Percentiles rank a stretch among this genome's conserved stretches.
Evolutionary conservation across 2,113 vertebrate species (phyloP).

Genomic region (Phrynosoma blainvillii): DNA sequence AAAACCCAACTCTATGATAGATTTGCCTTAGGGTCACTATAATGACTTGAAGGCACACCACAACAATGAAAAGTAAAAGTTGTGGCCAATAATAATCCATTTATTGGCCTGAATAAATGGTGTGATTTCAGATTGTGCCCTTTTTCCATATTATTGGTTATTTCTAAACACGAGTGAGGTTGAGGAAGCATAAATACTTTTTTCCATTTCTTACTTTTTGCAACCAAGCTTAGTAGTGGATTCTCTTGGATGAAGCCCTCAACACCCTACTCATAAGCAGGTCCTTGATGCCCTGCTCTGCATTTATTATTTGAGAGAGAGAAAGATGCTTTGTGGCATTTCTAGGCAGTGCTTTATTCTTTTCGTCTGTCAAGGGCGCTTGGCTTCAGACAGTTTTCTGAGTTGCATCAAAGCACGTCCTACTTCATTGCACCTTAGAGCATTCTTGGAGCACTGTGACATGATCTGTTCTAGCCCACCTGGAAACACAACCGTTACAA

Average conservation of each 20-base stretch:
- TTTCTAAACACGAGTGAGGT: too few species aligned
- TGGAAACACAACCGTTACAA: conserved; percentile 26
- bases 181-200: too few species aligned
- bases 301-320: background rate
- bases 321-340: conserved; percentile 3
- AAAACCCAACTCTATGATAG: too few species aligned
- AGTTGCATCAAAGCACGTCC: background rate
- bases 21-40: too few species aligned
- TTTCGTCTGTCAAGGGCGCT: background rate
- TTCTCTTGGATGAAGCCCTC: background rate
- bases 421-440: background rate
- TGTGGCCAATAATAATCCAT: too few species aligned
- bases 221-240: too few species aligned
- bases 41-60: too few species aligned
- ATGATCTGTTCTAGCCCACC: background rate
- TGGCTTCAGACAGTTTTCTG: background rate
- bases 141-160: too few species aligned
- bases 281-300: background rate
- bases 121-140: too few species aligned
- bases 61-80: too few species aligned
- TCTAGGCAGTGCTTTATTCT: background rate
- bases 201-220: too few species aligned
- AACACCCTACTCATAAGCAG: background rate
- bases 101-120: too few species aligned
- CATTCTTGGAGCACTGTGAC: background rate